A percentile compares a stretch with the other conserved stretches of the same genome.
phyloP scores from a whole-genome alignment of 2,797 vertebrate species.

The Coregonus ussuriensis region DNA sequence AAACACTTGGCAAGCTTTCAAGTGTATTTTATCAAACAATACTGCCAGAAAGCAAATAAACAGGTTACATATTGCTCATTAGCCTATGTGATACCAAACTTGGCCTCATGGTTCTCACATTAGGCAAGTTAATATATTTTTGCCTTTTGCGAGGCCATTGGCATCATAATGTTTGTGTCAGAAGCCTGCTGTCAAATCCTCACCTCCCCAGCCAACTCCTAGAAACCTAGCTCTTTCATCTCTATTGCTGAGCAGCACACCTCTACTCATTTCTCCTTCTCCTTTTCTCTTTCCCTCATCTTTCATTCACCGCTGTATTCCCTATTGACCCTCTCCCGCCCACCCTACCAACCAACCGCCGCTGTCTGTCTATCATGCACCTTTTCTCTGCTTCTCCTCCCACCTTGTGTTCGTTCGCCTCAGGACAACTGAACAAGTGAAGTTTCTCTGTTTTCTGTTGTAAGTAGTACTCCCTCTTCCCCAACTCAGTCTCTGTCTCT shows the following conservation, averaged over 20 bases:
- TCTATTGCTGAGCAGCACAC: conserved; percentile 45
- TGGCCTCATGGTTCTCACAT: not conserved
- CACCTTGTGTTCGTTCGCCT: conserved; percentile 79
- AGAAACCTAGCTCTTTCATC: conserved; percentile 30
- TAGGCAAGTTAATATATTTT: conserved; percentile 3
- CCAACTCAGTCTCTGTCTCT: conserved; percentile 54
- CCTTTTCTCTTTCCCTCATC: conserved; percentile 60
- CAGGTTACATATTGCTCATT: not conserved
- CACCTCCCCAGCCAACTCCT: conserved; percentile 41
- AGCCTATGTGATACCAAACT: not conserved
- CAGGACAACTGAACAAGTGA: conserved; percentile 96
- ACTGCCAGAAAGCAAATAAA: too few relatives aligned
- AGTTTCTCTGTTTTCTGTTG: conserved; percentile 99
- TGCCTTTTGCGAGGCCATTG: conserved; percentile 36
- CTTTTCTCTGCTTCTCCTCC: conserved; percentile 67
- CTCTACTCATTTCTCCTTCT: conserved; percentile 51
- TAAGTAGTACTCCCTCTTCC: conserved; percentile 83
- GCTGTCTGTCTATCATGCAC: conserved; percentile 41
- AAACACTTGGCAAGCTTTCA: not conserved
- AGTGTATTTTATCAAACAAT: too few relatives aligned
- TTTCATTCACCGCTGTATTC: conserved; percentile 61
- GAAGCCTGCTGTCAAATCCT: conserved; percentile 24
- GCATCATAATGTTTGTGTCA: conserved; percentile 36
- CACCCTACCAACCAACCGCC: not conserved
- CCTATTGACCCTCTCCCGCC: conserved; percentile 22